phyloP scores from a whole-genome alignment of 2,113 vertebrate species.

The Isichthys henryi region DNA sequence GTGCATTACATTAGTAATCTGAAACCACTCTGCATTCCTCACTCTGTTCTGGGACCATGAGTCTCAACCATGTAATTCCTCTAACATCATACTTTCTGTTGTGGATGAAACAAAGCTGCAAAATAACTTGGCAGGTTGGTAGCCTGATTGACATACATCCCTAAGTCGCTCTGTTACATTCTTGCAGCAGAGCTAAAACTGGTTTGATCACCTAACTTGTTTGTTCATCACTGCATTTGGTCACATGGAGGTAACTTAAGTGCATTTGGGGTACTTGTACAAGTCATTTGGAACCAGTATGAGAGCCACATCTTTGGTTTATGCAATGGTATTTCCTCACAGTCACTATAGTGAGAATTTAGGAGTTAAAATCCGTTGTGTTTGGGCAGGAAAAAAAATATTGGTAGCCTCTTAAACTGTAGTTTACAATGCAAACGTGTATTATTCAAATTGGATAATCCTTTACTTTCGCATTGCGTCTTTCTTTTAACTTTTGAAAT shows the following conservation, averaged over 20 bases:
- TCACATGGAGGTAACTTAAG: background rate
- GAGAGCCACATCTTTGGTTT: background rate
- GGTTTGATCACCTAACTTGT: background rate
- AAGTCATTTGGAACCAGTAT: background rate
- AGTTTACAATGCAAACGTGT: no score
- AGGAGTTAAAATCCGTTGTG: background rate
- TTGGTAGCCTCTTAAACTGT: no score
- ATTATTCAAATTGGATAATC: no score
- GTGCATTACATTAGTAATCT: background rate
- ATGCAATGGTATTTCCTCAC: background rate
- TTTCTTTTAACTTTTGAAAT: no score
- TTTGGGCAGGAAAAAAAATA: no score
- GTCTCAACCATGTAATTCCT: background rate
- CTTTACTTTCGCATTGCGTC: no score
- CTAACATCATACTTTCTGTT: background rate
- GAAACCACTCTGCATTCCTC: background rate
- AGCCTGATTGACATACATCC: background rate
- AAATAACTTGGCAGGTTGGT: background rate
- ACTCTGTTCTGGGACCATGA: background rate
- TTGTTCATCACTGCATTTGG: background rate
- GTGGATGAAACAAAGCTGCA: background rate
- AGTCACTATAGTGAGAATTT: background rate
- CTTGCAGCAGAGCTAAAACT: background rate
- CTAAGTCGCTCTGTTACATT: constrained; percentile 8
- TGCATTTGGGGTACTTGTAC: background rate